A percentile compares a stretch with the other conserved stretches of the same genome.
Conservation (phyloP, 2,888 invertebrate species). For the Pardosa pseudoannulata region DNA sequence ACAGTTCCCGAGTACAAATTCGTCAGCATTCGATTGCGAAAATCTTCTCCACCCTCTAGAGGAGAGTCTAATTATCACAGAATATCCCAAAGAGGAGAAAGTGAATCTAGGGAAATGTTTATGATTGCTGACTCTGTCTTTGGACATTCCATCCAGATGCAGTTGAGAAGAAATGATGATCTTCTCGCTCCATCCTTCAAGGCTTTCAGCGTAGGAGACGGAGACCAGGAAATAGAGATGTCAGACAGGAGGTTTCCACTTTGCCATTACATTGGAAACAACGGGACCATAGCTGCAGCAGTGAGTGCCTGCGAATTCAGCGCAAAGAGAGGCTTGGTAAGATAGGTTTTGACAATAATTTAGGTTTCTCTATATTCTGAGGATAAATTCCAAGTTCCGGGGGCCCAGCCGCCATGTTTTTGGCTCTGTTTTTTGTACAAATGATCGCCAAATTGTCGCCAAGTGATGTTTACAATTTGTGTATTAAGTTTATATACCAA, state of each 20-base stretch:
- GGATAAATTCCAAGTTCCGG: too few species aligned
- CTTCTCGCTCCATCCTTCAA: slow-evolving; percentile 53
- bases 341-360: too few species aligned
- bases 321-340: slow-evolving; percentile 35
- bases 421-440: too few species aligned
- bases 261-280: slow-evolving; percentile 57
- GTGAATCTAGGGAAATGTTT: neutral
- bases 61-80: neutral
- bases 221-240: slow-evolving; percentile 9
- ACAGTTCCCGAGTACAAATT: slow-evolving; percentile 60
- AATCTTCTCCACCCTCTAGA: neutral
- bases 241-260: neutral
- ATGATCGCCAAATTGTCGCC: too few species aligned
- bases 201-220: slow-evolving; percentile 20
- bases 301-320: slow-evolving; percentile 29
- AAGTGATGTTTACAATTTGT: too few species aligned
- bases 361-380: too few species aligned
- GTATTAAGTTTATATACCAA: too few species aligned
- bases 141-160: slow-evolving; percentile 53
- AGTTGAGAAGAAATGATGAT: slow-evolving; percentile 35
- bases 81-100: neutral
- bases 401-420: too few species aligned
- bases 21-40: slow-evolving; percentile 44
- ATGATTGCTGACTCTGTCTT: slow-evolving; percentile 41
- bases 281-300: slow-evolving; percentile 41